Conservation (phyloP, 2,888 invertebrate genomes). For the Cataglyphis albicans region DNA sequence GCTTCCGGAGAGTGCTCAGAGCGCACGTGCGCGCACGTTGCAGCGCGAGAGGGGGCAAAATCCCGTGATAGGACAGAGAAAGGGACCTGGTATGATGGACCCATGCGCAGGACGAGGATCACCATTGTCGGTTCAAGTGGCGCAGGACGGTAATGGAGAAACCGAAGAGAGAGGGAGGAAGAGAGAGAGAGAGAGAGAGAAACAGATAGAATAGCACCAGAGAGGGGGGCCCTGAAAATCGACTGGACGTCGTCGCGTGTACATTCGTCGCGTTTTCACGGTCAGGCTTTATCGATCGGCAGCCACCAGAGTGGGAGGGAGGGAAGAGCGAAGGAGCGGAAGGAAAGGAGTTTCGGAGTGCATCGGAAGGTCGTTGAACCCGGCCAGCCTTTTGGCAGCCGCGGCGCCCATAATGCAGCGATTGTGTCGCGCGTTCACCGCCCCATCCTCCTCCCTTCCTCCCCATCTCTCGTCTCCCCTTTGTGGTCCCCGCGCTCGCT, state of each 20-base stretch:
- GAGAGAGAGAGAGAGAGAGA: conserved; percentile 38
- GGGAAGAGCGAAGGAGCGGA: conserved; percentile 74
- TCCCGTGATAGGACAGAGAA: conserved; percentile 65
- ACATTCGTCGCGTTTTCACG: conserved; percentile 85
- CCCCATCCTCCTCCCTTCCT: not conserved
- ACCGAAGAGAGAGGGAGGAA: conserved; percentile 47
- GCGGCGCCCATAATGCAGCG: conserved; percentile 77
- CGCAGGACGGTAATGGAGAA: conserved; percentile 33
- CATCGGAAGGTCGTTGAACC: conserved; percentile 85
- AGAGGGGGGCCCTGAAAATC: conserved; percentile 69
- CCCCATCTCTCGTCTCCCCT: conserved; percentile 20
- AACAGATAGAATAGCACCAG: conserved; percentile 14
- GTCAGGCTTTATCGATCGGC: conserved; percentile 84
- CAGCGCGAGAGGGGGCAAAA: not conserved
- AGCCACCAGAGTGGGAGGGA: conserved; percentile 69
- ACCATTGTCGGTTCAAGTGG: conserved; percentile 34
- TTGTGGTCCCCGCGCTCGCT: conserved; percentile 19
- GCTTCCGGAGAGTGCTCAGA: conserved; percentile 49
- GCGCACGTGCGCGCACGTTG: conserved; percentile 70
- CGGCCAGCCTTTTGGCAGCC: conserved; percentile 78
- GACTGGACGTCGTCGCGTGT: conserved; percentile 79
- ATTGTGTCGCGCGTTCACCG: conserved; percentile 67
- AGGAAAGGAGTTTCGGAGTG: conserved; percentile 84
- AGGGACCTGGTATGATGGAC: conserved; percentile 22
- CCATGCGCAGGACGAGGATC: conserved; percentile 52